Conservation (phyloP, 2,888 invertebrate species). For the Lordiphosa fenestrarum region DNA sequence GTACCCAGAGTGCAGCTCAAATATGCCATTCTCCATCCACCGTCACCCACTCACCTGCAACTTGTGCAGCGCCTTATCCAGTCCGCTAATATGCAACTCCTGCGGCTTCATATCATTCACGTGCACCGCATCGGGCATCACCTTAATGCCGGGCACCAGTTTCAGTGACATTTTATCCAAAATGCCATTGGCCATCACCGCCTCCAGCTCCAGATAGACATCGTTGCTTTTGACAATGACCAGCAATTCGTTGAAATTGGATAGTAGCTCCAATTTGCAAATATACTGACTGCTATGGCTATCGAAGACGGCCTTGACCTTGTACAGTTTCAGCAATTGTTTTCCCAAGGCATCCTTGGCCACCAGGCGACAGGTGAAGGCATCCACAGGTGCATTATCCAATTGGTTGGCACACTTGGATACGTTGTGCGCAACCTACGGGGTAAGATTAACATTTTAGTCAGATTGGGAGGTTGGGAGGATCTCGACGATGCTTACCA, state of each 20-base stretch:
- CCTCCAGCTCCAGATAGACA: conserved; percentile 78
- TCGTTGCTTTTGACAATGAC: conserved; percentile 76
- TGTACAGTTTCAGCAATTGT: conserved; percentile 74
- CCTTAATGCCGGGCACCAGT: conserved; percentile 79
- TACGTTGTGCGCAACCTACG: conserved; percentile 78
- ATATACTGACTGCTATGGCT: conserved; percentile 73
- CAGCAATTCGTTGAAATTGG: conserved; percentile 75
- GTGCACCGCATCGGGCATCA: conserved; percentile 67
- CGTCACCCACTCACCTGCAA: conserved; percentile 78
- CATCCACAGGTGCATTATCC: conserved; percentile 67
- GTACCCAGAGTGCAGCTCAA: not conserved
- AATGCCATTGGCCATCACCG: conserved; percentile 75
- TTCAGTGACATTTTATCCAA: conserved; percentile 76
- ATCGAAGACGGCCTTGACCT: conserved; percentile 75
- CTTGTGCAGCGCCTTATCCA: conserved; percentile 82
- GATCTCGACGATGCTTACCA: conserved; percentile 67
- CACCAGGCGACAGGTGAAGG: conserved; percentile 76
- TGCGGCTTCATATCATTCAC: conserved; percentile 73
- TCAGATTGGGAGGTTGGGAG: not conserved
- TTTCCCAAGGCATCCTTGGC: conserved; percentile 72
- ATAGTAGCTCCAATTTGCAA: conserved; percentile 75
- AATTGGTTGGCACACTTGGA: conserved; percentile 75
- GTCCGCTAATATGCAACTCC: conserved; percentile 81
- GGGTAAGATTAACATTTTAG: not conserved
- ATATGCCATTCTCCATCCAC: not conserved